phyloP scores from a whole-genome alignment of 2,113 vertebrate genomes.

The Podarcis raffonei region DNA sequence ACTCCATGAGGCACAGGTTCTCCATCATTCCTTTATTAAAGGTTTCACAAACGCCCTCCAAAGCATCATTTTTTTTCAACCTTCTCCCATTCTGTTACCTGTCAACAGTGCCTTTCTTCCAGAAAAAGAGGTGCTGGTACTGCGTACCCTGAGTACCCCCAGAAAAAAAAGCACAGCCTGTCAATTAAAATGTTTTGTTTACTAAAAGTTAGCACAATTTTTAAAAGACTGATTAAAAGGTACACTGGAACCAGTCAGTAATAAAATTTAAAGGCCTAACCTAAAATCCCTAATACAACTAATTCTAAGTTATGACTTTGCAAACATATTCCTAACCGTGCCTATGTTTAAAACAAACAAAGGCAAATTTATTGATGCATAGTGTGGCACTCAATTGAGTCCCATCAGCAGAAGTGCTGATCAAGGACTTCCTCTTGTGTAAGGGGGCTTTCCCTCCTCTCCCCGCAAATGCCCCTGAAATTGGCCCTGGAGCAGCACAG shows the following conservation, averaged over 20 bases:
- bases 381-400: too few species aligned
- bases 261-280: background rate
- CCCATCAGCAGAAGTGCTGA: too few species aligned
- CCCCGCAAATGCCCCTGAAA: too few species aligned
- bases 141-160: too few species aligned
- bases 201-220: background rate
- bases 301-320: background rate
- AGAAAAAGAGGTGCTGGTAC: too few species aligned
- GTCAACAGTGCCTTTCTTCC: too few species aligned
- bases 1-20: background rate
- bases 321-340: background rate
- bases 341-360: background rate
- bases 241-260: background rate
- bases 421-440: too few species aligned
- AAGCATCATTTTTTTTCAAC: background rate
- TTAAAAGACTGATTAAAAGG: background rate
- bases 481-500: too few species aligned
- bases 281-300: background rate
- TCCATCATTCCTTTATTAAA: background rate
- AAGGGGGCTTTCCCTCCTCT: too few species aligned
- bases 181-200: background rate
- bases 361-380: background rate
- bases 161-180: too few species aligned
- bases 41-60: background rate
- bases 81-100: too few species aligned